Percentiles rank a stretch among this genome's conserved stretches.
These are phyloP conservation scores for Equus quagga DNA, from an alignment of 2,113 vertebrate genomes.

Conservation along the genomic window DNA sequence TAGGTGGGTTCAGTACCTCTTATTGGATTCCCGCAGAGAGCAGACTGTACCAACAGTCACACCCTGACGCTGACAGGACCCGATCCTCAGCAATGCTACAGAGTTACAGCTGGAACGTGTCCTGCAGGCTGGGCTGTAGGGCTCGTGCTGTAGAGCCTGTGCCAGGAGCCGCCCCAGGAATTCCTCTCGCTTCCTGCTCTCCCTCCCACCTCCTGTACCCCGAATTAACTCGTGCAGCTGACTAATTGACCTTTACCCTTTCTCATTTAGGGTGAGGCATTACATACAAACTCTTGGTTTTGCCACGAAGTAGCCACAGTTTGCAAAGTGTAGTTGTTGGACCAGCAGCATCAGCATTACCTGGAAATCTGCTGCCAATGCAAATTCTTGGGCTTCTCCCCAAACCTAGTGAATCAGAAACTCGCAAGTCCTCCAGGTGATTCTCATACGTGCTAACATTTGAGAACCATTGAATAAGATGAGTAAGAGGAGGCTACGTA, in stretches of 20 bases:
- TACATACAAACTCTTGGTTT: constrained; percentile 2
- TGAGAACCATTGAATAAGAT: neutral
- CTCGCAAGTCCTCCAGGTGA: neutral
- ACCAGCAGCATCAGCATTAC: neutral
- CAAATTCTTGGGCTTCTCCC: neutral
- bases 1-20: neutral
- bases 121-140: neutral
- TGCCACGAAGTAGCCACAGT: neutral
- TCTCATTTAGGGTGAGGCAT: neutral
- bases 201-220: neutral
- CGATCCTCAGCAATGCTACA: constrained; percentile 45
- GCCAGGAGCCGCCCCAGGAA: neutral
- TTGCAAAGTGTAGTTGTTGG: neutral
- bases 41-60: constrained; percentile 6
- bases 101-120: neutral
- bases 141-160: neutral
- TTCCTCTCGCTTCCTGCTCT: neutral
- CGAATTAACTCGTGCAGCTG: neutral
- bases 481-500: neutral
- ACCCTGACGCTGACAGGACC: neutral
- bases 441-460: neutral
- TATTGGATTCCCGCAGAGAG: neutral
- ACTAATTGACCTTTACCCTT: neutral
- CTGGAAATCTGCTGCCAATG: neutral
- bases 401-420: neutral